These are phyloP conservation scores for Gallinago paraguaiae DNA, from an alignment of 2,113 vertebrate species.

Conservation along the genomic window DNA sequence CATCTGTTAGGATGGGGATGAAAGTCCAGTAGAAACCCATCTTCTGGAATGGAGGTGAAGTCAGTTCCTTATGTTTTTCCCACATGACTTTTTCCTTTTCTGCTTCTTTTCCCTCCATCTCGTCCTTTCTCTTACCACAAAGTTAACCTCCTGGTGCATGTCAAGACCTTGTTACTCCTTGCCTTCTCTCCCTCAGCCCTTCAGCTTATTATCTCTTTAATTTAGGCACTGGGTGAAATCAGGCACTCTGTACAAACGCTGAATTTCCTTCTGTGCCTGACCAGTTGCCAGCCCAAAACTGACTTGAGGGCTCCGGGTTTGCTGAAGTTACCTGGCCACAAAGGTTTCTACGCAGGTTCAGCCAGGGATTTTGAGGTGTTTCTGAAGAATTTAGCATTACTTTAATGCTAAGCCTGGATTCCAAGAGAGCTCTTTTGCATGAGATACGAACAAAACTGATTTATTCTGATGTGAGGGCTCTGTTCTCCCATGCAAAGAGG, in stretches of 20 bases:
- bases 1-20: neutral
- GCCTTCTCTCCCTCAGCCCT: neutral
- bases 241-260: neutral
- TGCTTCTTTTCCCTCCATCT: neutral
- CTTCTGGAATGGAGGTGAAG: too few species aligned
- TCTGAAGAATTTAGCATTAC: neutral
- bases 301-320: neutral
- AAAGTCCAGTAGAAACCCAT: neutral
- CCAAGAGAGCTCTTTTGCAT: neutral
- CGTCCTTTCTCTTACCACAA: neutral
- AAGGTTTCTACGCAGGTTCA: neutral
- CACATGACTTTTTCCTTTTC: neutral
- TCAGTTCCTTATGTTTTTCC: neutral
- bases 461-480: neutral
- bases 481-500: neutral
- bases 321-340: neutral
- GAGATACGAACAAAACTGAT: fast-evolving
- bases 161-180: neutral
- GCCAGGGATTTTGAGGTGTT: neutral
- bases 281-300: neutral
- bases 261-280: neutral
- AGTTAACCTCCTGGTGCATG: neutral
- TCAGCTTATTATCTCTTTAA: neutral
- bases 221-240: neutral
- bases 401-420: neutral